A percentile compares a stretch with the other conserved stretches of the same genome.
phyloP scores from a whole-genome alignment of 2,888 invertebrate genomes.

The Zootermopsis nevadensis region DNA sequence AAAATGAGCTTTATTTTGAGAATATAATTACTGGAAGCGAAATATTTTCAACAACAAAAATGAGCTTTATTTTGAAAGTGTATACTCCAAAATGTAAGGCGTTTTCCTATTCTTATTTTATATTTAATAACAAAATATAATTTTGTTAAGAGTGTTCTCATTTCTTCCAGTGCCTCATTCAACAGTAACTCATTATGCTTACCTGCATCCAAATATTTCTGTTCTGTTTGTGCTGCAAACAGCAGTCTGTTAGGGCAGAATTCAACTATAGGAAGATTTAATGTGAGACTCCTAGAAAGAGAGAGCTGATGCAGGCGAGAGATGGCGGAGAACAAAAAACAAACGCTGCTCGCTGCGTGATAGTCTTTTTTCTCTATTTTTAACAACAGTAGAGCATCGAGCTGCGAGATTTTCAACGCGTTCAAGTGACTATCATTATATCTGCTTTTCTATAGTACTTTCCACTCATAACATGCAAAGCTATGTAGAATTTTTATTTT shows the following conservation, averaged over 20 bases:
- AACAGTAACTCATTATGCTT: no score
- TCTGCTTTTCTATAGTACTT: slow-evolving; percentile 27
- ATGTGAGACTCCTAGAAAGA: background rate
- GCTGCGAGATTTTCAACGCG: slow-evolving; percentile 37
- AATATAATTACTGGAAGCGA: no score
- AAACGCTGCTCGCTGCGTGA: slow-evolving; percentile 20
- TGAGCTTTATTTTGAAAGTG: no score
- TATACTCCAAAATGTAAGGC: no score
- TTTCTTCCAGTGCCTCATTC: no score
- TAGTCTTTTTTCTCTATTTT: slow-evolving; percentile 28
- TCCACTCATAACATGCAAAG: slow-evolving; percentile 37
- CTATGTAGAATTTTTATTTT: slow-evolving; percentile 35
- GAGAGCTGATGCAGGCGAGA: background rate
- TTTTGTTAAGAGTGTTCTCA: no score
- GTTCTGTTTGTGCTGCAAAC: background rate
- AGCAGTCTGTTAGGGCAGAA: background rate
- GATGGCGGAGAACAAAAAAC: slow-evolving; percentile 6
- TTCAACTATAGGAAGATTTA: background rate
- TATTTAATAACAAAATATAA: no score
- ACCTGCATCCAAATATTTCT: background rate
- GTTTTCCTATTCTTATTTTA: no score
- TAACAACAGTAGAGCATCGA: slow-evolving; percentile 8
- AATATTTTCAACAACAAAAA: no score
- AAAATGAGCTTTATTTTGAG: no score
- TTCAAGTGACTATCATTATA: slow-evolving; percentile 38